Conservation (phyloP, 1,140 invertebrate species). For the Philotrypesis tridentata region DNA sequence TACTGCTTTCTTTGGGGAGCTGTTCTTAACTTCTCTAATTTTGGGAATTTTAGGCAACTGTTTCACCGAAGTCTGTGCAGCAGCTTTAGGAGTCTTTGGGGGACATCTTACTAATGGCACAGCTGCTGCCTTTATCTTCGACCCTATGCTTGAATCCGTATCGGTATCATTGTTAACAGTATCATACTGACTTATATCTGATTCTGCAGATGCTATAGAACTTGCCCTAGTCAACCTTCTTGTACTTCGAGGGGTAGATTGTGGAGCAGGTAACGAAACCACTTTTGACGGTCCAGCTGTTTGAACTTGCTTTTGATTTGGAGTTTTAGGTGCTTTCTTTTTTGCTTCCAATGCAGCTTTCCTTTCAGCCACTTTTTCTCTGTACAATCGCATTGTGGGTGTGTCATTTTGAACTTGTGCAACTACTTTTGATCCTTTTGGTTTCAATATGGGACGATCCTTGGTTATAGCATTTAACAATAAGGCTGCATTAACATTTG, state of each 20-base stretch:
- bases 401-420: constrained; percentile 22
- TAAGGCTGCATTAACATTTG: constrained; percentile 25
- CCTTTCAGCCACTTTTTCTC: constrained; percentile 47
- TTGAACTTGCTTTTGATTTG: constrained; percentile 2
- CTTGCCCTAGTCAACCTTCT: neutral
- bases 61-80: neutral
- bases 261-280: neutral
- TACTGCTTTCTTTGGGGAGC: constrained; percentile 53
- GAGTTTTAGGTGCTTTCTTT: constrained; percentile 29
- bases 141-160: neutral
- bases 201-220: constrained; percentile 12
- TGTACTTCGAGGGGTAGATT: neutral
- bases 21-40: constrained; percentile 21
- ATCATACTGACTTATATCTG: constrained; percentile 5
- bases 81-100: neutral
- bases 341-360: constrained; percentile 32
- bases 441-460: constrained; percentile 49
- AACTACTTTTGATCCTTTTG: constrained; percentile 31
- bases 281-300: neutral
- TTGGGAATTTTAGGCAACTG: constrained; percentile 13
- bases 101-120: neutral
- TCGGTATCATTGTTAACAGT: constrained; percentile 3
- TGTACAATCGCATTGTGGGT: constrained; percentile 42
- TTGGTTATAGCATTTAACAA: constrained; percentile 8
- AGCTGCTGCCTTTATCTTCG: constrained; percentile 12